A percentile compares a stretch with the other conserved stretches of the same genome.
These are phyloP conservation scores for Lophotis ruficrista DNA, from an alignment of 2,113 vertebrate species.

Conservation along the genomic window DNA sequence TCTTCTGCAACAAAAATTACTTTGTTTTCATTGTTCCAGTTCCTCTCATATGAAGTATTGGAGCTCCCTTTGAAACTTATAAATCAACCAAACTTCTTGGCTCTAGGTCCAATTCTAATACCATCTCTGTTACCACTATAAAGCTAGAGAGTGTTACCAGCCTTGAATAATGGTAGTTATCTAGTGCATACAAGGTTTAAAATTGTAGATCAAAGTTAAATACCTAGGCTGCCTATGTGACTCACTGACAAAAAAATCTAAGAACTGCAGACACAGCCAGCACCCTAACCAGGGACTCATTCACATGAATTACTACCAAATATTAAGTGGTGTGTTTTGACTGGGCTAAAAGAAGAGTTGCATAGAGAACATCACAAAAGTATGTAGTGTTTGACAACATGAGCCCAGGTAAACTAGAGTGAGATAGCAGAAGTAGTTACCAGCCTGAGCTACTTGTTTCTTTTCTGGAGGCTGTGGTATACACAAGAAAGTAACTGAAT, in stretches of 20 bases:
- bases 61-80: neutral
- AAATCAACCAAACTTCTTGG: neutral
- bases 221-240: neutral
- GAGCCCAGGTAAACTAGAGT: neutral
- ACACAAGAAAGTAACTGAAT: neutral
- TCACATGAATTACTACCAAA: neutral
- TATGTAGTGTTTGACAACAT: neutral
- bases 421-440: neutral
- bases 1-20: neutral
- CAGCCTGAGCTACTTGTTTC: neutral
- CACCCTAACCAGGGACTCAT: neutral
- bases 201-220: neutral
- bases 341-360: neutral
- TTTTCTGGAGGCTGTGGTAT: neutral
- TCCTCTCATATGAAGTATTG: neutral
- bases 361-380: neutral
- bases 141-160: neutral
- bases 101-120: neutral
- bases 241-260: neutral
- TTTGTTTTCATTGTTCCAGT: neutral
- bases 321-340: neutral
- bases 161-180: neutral
- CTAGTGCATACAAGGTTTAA: neutral
- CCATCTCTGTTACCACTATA: neutral
- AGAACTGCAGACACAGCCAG: neutral